Percentiles rank a stretch among this genome's conserved stretches.
Evolutionary conservation across 2,797 vertebrate species (phyloP).

Genomic region (Gymnodraco acuticeps): DNA sequence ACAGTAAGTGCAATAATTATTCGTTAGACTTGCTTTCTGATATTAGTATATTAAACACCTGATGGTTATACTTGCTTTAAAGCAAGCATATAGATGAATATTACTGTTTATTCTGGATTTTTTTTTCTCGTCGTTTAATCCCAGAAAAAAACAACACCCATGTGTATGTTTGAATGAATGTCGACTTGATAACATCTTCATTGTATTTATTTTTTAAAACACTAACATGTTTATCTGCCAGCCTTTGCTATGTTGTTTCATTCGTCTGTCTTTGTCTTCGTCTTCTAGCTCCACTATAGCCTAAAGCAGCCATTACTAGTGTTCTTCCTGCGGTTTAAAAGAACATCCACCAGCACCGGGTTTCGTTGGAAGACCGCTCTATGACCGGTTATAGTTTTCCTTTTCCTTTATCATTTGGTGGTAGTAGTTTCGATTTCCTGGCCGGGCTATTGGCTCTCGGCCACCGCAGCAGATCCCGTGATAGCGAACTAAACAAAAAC

Average conservation of each 20-base stretch:
- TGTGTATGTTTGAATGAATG: background rate
- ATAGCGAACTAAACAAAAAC: slow-evolving; percentile 51
- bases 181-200: fast-evolving
- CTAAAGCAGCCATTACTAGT: background rate
- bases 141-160: background rate
- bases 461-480: slow-evolving; percentile 66
- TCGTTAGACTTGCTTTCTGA: fast-evolving
- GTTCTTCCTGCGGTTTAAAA: fast-evolving
- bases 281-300: fast-evolving
- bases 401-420: slow-evolving; percentile 64
- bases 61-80: fast-evolving
- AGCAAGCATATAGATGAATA: fast-evolving
- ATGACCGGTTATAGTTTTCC: background rate
- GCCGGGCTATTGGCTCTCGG: slow-evolving; percentile 1
- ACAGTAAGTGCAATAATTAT: slow-evolving; percentile 51
- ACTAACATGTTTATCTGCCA: fast-evolving
- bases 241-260: background rate
- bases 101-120: fast-evolving
- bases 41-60: fast-evolving
- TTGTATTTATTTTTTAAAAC: fast-evolving
- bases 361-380: fast-evolving
- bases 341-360: fast-evolving
- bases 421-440: slow-evolving; percentile 25
- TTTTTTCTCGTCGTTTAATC: background rate
- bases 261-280: slow-evolving; percentile 40